A percentile compares a stretch with the other conserved stretches of the same genome.
Conservation (phyloP, 2,888 invertebrate genomes). For the Galerucella calmariensis region DNA sequence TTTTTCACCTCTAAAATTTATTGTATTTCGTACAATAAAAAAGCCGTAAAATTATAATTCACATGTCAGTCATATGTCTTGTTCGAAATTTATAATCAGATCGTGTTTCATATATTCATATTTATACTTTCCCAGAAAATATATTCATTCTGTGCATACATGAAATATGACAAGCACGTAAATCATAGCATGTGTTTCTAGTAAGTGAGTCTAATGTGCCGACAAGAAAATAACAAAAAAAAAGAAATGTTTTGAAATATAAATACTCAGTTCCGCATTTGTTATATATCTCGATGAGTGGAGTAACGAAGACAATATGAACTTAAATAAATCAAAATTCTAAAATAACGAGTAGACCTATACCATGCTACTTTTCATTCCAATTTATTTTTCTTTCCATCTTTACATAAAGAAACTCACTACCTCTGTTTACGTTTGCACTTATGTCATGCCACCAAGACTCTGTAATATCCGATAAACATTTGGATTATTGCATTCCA, state of each 20-base stretch:
- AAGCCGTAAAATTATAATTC: constrained; percentile 8
- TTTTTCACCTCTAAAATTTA: constrained; percentile 9
- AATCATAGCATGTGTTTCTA: constrained; percentile 13
- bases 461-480: no score
- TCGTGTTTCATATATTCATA: constrained; percentile 7
- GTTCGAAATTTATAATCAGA: constrained; percentile 5
- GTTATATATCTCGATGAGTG: neutral
- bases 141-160: constrained; percentile 6
- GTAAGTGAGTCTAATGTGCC: constrained; percentile 8
- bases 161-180: constrained; percentile 15
- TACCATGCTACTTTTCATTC: no score
- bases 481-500: no score
- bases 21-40: neutral
- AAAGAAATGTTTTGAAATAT: neutral
- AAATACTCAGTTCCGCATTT: neutral
- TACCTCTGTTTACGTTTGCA: no score
- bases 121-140: constrained; percentile 8
- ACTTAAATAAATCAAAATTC: neutral
- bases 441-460: no score
- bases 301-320: no score
- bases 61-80: constrained; percentile 5
- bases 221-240: neutral
- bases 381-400: no score
- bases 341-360: no score
- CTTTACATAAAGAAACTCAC: no score